Conservation (phyloP, 53 echinoderm and acorn worm genomes). For the Patiria pectinifera region DNA sequence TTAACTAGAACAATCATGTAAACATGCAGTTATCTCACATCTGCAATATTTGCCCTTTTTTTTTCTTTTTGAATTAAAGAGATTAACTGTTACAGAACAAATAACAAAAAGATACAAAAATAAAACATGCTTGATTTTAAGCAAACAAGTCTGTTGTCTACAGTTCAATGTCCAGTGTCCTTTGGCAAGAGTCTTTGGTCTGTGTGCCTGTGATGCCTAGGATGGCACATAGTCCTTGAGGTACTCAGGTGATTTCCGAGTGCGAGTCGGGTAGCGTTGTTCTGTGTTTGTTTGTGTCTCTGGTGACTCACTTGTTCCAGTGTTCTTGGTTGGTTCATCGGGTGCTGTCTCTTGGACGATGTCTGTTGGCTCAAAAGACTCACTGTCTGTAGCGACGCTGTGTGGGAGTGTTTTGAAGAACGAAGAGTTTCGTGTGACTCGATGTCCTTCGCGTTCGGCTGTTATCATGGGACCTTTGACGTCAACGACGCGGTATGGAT, state of each 20-base stretch:
- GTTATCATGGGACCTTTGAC: slow-evolving; percentile 55
- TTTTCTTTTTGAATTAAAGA: too few species aligned
- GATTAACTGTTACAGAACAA: too few species aligned
- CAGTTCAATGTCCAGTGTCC: not conserved
- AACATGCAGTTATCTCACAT: too few species aligned
- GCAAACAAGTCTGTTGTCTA: not conserved
- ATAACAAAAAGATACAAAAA: too few species aligned
- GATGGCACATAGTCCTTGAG: slow-evolving; percentile 16
- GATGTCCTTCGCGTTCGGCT: slow-evolving; percentile 9
- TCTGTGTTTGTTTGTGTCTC: not conserved
- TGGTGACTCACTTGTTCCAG: not conserved
- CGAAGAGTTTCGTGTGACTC: slow-evolving; percentile 28
- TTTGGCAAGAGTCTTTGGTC: not conserved
- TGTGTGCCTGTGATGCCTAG: not conserved
- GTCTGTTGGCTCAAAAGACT: not conserved
- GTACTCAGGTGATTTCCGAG: not conserved
- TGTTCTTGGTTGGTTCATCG: not conserved
- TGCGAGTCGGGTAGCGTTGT: too few species aligned
- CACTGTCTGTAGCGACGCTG: not conserved
- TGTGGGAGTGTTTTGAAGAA: slow-evolving; percentile 35
- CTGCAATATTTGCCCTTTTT: too few species aligned
- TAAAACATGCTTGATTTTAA: not conserved
- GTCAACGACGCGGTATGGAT: slow-evolving; percentile 8
- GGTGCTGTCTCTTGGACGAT: not conserved
- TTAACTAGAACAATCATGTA: too few species aligned